Evolutionary conservation across 2,113 vertebrate species (phyloP), one percentile per base, ranked within the genome.

Genomic region (Thermophis baileyi): DNA sequence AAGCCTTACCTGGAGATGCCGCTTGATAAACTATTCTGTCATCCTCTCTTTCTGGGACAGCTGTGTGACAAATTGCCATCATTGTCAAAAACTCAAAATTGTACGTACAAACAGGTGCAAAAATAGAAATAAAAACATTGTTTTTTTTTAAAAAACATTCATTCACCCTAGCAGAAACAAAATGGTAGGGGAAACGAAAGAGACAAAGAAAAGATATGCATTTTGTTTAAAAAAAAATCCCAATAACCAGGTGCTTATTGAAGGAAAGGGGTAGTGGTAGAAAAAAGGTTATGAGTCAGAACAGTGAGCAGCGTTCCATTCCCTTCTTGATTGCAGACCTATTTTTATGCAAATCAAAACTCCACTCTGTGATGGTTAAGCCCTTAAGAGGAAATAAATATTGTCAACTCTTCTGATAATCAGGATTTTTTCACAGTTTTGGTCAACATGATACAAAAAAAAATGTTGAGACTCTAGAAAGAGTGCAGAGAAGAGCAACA

Each of bases 61-160:
- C 99, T 91, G 99, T 99, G 97, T 99, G 99, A 97, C 99, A 99
- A 96, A 99, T 98, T 27, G 99, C 99, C 99, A 99, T 99, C 99
- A 99, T 99, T 81, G 99, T 99, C 97, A 99, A 98, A 97, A 99
- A 99, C n/a, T 99, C 99, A 97, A 98, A 96, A 99, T 99, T 96
- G 49, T 0, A 92, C 6, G 69, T 18, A 87, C 0, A 16, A 35
- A 35, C 46, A 10, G 24, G 12, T 51, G 14, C 57, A 88, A 87
- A 55, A 9, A 20, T 3, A 85, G 40, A 10, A 22, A 4, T 51
- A 35, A 74, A 14, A 88, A 9, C 27, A 30, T 53, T 50, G 20
- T 40, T 47, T 1, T 46, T 40, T 86, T 60, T 63, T 14, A 24
- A 46, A 54, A 53, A 69, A n/a, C n/a, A n/a, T n/a, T n/a, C n/a